These are phyloP conservation scores for Timema podura DNA, from an alignment of 2,888 invertebrate genomes.

Conservation along the genomic window DNA sequence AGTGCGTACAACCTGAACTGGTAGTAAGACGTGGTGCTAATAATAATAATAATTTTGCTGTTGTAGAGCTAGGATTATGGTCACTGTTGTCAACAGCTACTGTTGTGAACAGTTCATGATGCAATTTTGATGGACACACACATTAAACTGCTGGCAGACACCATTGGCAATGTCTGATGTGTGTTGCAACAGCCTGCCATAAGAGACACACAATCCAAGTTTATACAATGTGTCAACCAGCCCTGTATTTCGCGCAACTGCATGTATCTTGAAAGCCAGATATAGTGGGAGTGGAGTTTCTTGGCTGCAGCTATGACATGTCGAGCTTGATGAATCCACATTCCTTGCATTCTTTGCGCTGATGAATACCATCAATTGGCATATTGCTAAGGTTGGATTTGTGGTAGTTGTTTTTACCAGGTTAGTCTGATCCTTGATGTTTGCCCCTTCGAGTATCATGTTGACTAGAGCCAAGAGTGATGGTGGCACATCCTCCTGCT, in stretches of 20 bases:
- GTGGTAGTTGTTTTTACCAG: neutral
- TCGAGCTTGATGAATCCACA: neutral
- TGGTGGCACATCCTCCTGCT: too few relatives aligned
- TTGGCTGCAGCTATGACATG: conserved; percentile 10
- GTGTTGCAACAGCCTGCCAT: neutral
- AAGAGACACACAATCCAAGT: conserved; percentile 17
- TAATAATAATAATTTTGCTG: too few relatives aligned
- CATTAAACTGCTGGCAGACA: neutral
- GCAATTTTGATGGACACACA: neutral
- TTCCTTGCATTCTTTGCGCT: neutral
- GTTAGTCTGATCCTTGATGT: too few relatives aligned
- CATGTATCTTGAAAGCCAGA: conserved; percentile 11
- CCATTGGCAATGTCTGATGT: neutral
- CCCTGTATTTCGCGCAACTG: conserved; percentile 4
- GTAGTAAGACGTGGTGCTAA: too few relatives aligned
- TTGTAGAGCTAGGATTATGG: conserved; percentile 16
- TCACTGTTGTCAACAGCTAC: conserved; percentile 18
- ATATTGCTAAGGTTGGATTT: neutral
- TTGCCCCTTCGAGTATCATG: too few relatives aligned
- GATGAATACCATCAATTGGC: conserved; percentile 11
- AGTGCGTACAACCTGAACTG: too few relatives aligned
- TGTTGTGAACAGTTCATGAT: conserved; percentile 9
- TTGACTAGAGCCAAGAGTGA: too few relatives aligned
- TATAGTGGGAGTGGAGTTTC: conserved; percentile 20
- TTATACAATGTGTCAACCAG: conserved; percentile 9